Base-by-base conservation (phyloP, 2,888 invertebrate species). In the Cephus rjabovi region DNA sequence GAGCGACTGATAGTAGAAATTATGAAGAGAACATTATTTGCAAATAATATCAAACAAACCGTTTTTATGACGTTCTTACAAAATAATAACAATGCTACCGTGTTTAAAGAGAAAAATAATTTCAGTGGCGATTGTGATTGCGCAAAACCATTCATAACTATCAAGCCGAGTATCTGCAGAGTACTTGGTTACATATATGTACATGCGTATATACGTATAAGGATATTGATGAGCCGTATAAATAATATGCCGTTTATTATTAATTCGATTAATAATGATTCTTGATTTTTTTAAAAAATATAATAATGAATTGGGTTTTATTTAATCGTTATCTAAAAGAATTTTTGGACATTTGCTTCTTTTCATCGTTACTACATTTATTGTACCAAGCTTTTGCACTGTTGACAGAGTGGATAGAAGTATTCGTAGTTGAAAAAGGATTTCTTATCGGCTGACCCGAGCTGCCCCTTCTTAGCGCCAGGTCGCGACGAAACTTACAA, bases 401-500 rank as follows among this genome's bases (percentile, higher is more conserved):
- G 56, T 56, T 56, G 56, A 56, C 9, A 23, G 23, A 56, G 23
- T 9, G 9, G 70, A 75, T 76, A 79, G 77, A 77, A 79, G 76
- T 40, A 79, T 81, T 76, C 78, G 71, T 78, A 77, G 76, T 78
- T 78, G 77, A 71, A 71, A 33, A 34, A 75, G 69, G 81, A 82
- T 82, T 82, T 78, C 77, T 81, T 82, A 82, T 82, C 82, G 71
- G 69, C 76, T 81, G 81, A 82, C 81, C 82, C 76, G 73, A 70
- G 75, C 33, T 75, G 69, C 70, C 68, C 76, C 76, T 69, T 71
- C 76, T 33, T 68, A 34, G 68, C 68, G 69, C n/a, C 79, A 77
- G 68, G 77, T 71, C 37, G 73, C 76, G 74, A 74, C 35, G 77
- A 79, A 76, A 71, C 31, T 15, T 34, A 6, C 70, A 77, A 35